A percentile compares a stretch with the other conserved stretches of the same genome.
Conservation (phyloP, 2,888 invertebrate species). For the Synergus japonicus region DNA sequence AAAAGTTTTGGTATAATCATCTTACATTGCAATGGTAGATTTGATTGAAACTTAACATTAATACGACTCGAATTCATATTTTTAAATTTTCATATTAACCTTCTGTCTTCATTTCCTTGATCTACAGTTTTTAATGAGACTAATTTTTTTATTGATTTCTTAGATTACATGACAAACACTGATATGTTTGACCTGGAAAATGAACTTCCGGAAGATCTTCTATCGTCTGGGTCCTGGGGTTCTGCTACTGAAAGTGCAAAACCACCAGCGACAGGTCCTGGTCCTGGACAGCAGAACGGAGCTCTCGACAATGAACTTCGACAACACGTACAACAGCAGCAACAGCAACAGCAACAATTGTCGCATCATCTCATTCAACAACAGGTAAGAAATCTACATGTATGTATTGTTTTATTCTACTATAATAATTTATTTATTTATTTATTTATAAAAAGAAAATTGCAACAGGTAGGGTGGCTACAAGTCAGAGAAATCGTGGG, state of each 20-base stretch:
- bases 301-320: slow-evolving; percentile 82
- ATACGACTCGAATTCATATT: slow-evolving; percentile 26
- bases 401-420: background rate
- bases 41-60: background rate
- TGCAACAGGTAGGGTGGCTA: background rate
- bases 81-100: background rate
- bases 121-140: background rate
- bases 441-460: background rate
- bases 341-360: slow-evolving; percentile 73
- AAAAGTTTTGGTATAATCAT: slow-evolving; percentile 23
- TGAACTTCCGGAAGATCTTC: slow-evolving; percentile 94
- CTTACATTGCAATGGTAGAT: slow-evolving; percentile 33
- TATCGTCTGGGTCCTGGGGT: slow-evolving; percentile 87
- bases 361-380: slow-evolving; percentile 73
- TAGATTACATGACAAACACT: slow-evolving; percentile 90
- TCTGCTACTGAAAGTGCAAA: slow-evolving; percentile 83
- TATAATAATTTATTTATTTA: background rate
- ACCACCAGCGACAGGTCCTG: slow-evolving; percentile 90
- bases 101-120: slow-evolving; percentile 4
- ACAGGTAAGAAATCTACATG: slow-evolving; percentile 60
- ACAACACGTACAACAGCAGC: slow-evolving; percentile 81
- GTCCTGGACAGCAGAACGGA: slow-evolving; percentile 88
- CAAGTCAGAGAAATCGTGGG: too few species aligned
- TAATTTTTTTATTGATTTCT: slow-evolving; percentile 64
- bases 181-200: slow-evolving; percentile 94